Conservation (phyloP, 2,888 invertebrate species). For the Formica aserva region DNA sequence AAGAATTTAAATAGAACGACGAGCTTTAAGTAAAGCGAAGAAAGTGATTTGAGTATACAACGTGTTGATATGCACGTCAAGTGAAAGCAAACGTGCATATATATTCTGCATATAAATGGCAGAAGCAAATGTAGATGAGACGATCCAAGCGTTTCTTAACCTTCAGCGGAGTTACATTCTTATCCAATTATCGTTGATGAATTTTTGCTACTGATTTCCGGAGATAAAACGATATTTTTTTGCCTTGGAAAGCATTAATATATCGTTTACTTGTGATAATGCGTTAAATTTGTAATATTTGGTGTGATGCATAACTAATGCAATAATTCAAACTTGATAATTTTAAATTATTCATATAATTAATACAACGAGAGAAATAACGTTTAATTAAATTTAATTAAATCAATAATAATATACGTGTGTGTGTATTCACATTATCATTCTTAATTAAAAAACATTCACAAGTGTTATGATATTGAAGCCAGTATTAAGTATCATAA, state of each 20-base stretch:
- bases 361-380: conserved; percentile 8
- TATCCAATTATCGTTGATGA: background rate
- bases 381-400: conserved; percentile 14
- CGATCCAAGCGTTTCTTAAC: background rate
- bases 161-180: background rate
- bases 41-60: conserved; percentile 40
- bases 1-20: background rate
- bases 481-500: background rate
- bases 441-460: conserved; percentile 22
- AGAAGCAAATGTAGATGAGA: background rate
- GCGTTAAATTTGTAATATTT: background rate
- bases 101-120: background rate
- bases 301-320: background rate
- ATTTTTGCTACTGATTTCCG: background rate
- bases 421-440: background rate
- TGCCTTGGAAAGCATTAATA: background rate
- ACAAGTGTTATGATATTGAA: background rate
- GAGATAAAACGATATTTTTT: background rate
- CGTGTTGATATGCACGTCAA: background rate
- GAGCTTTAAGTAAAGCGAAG: conserved; percentile 28
- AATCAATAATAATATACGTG: background rate
- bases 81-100: conserved; percentile 38
- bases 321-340: conserved; percentile 6
- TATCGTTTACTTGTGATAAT: background rate
- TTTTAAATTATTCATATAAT: conserved; percentile 7